These are phyloP conservation scores for Eupsittula cactorum DNA, from an alignment of 2,113 vertebrate species.

Conservation along the genomic window DNA sequence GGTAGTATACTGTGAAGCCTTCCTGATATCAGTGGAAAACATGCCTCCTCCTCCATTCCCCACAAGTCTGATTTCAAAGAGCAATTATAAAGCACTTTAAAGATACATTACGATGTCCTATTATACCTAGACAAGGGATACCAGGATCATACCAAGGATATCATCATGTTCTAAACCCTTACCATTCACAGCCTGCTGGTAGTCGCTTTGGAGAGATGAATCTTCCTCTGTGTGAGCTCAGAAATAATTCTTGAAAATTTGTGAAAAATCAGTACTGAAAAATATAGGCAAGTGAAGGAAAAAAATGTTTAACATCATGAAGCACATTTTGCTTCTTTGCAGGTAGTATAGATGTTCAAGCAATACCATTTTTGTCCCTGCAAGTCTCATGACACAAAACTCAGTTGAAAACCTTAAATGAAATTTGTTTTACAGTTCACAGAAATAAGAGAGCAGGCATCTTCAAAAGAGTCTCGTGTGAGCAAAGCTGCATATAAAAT, in stretches of 20 bases:
- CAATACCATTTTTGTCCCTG: not conserved
- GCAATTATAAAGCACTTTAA: not conserved
- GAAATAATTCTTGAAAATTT: not conserved
- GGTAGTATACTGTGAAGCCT: not conserved
- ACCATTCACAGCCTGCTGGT: not conserved
- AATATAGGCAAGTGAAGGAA: not conserved
- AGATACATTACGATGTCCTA: fast-evolving
- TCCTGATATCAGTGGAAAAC: not conserved
- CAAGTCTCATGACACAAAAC: not conserved
- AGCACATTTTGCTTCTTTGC: not conserved
- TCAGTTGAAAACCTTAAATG: not conserved
- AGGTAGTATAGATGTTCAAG: not conserved
- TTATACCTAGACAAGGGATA: not conserved
- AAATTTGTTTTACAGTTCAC: not conserved
- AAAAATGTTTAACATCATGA: not conserved
- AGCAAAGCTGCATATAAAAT: not conserved
- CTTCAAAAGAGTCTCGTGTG: not conserved
- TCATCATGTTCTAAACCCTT: not conserved
- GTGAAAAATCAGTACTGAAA: not conserved
- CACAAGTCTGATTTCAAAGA: not conserved
- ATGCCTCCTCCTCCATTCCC: not conserved
- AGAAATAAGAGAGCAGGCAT: not conserved
- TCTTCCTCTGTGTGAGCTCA: not conserved
- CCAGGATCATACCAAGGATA: not conserved
- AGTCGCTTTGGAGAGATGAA: not conserved